Evolutionary conservation across 2,797 vertebrate genomes (phyloP), one percentile per base, ranked within the genome.

Genomic region (Arrhamphus sclerolepis): DNA sequence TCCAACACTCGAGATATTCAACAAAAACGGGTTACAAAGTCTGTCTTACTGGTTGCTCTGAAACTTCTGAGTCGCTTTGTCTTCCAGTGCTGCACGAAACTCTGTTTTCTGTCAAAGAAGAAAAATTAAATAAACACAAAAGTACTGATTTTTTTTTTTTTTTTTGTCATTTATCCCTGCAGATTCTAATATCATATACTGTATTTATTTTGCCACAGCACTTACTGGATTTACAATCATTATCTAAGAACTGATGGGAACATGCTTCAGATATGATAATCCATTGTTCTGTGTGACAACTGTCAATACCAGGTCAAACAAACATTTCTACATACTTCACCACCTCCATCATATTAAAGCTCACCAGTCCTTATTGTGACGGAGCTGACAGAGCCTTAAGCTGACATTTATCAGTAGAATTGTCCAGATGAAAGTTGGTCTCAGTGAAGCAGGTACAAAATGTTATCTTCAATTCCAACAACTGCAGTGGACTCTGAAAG

Each of bases 21-120:
- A 18, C 17, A 24, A 6, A 19, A 16, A 7, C 8, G 22, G 4
- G 38, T 31, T 7, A 9, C 8, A 44, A 40, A 39, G 24, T 17
- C 2, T 0, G 20, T 38, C 82, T 89, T 87, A 93, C 91, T 88
- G 82, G 40, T 80, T 76, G 53, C 85, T 87, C 82, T 92, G 90
- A 74, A 92, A 92, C 65, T 61, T 75, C 21, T 90, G 90, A 66
- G 85, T 80, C 58, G 74, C 47, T 84, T 68, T 75, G 42, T 89
- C 88, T 70, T 92, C 82, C 73, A 89, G 62, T 14, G 65, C 62
- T 48, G 75, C 54, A 34, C 72, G 59, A 18, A 90, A 21, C 1
- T 82, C 84, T 13, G 74, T 89, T 67, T 72, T 82, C 92, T 96
- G 80, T 79, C 4, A 63, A 31, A 62, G 39, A 59, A 56, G n/a